These are phyloP conservation scores for Porites rus DNA, from an alignment of 92 coral and sea anemone species.

Conservation along the genomic window DNA sequence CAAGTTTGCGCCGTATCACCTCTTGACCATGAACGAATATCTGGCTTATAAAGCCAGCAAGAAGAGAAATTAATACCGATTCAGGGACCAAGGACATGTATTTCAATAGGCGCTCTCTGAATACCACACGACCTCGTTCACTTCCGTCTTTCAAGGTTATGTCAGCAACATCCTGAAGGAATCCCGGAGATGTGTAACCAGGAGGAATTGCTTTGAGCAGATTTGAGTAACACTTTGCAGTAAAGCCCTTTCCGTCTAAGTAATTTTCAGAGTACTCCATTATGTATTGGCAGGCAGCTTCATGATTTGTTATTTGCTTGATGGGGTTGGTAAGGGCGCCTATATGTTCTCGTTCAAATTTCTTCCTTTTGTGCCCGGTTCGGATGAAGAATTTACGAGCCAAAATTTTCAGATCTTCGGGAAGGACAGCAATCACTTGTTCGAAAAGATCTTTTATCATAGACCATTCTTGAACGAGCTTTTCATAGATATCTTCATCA, in stretches of 20 bases:
- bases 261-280: background rate
- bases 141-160: constrained; percentile 14
- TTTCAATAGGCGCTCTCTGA: too few species aligned
- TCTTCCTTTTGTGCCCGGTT: background rate
- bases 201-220: constrained; percentile 8
- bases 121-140: background rate
- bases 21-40: constrained; percentile 3
- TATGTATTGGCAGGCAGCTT: background rate
- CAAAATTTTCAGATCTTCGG: constrained; percentile 5
- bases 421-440: background rate
- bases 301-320: background rate
- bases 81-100: too few species aligned
- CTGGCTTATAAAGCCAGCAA: constrained; percentile 5
- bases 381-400: constrained; percentile 10
- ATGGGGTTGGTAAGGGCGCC: background rate
- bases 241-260: background rate
- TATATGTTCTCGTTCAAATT: constrained; percentile 6
- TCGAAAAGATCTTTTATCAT: background rate
- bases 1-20: constrained; percentile 7
- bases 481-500: background rate
- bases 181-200: background rate
- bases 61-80: background rate
- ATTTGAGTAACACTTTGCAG: too few species aligned
- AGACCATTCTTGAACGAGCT: constrained; percentile 2
- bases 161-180: constrained; percentile 7